These are phyloP conservation scores for Campaea margaritaria DNA, from an alignment of 2,888 invertebrate genomes.

Conservation along the genomic window DNA sequence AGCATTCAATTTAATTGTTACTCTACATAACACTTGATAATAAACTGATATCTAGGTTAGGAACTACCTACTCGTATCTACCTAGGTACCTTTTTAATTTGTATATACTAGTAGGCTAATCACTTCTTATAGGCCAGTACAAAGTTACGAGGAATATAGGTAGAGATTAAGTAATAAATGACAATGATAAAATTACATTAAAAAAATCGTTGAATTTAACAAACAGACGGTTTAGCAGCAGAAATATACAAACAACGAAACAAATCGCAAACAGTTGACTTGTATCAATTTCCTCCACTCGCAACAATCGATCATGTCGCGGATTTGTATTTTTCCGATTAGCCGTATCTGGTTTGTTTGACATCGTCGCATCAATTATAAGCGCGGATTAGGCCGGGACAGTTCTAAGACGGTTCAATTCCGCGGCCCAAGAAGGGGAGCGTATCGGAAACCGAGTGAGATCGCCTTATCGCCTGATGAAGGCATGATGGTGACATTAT, in stretches of 20 bases:
- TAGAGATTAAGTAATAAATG: no score
- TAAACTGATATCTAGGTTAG: no score
- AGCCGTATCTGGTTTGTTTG: conserved; percentile 75
- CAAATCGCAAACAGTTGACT: conserved; percentile 36
- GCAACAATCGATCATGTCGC: conserved; percentile 77
- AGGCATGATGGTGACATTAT: conserved; percentile 60
- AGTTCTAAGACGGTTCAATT: conserved; percentile 83
- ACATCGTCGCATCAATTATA: conserved; percentile 85
- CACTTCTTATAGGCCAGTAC: no score
- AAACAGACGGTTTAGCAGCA: background rate
- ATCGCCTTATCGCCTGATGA: conserved; percentile 70
- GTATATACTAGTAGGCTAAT: no score
- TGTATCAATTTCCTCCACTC: conserved; percentile 47
- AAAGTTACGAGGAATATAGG: no score
- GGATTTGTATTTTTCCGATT: conserved; percentile 84
- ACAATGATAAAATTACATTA: no score
- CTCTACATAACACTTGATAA: no score
- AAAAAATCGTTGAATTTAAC: no score
- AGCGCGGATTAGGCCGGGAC: conserved; percentile 80
- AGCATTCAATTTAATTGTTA: background rate
- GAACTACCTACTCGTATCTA: no score
- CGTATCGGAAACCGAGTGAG: conserved; percentile 70
- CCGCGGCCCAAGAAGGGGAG: conserved; percentile 59
- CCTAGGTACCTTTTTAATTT: no score
- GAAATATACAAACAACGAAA: conserved; percentile 19